A percentile compares a stretch with the other conserved stretches of the same genome.
Evolutionary conservation across 2,113 vertebrate genomes (phyloP).

Genomic region (Cololabis saira): DNA sequence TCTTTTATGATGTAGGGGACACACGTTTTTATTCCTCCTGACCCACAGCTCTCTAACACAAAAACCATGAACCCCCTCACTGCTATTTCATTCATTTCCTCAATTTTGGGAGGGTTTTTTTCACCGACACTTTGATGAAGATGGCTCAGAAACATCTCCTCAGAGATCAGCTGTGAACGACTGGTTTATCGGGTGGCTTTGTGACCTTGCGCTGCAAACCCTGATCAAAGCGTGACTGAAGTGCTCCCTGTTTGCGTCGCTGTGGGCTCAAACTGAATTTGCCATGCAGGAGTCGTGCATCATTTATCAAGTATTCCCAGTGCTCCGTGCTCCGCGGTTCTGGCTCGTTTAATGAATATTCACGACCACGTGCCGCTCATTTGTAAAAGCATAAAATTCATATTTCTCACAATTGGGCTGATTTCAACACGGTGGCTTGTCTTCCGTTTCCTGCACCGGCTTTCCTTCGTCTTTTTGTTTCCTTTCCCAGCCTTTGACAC

Average conservation of each 20-base stretch:
- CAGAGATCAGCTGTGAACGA: not conserved
- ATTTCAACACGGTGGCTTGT: no score
- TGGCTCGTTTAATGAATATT: slow-evolving; percentile 15
- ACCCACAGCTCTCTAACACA: no score
- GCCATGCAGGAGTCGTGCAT: slow-evolving; percentile 22
- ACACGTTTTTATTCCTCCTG: no score
- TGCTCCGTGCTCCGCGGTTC: slow-evolving; percentile 9
- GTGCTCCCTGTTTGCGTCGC: not conserved
- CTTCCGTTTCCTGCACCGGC: no score
- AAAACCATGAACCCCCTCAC: no score
- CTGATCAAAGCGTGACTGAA: slow-evolving; percentile 12
- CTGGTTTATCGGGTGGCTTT: slow-evolving; percentile 7
- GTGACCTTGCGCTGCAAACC: slow-evolving; percentile 10
- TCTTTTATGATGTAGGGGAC: no score
- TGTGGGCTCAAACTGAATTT: slow-evolving; percentile 31
- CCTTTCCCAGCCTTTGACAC: not conserved
- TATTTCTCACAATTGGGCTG: no score
- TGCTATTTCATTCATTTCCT: no score
- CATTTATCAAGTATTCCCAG: slow-evolving; percentile 28
- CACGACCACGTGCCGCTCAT: no score
- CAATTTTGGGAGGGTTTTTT: not conserved
- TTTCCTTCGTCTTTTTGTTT: not conserved
- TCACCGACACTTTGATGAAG: not conserved
- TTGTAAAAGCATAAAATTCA: no score
- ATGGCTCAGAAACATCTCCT: not conserved